Evolutionary conservation across 2,888 invertebrate species (phyloP).

Genomic region (Ophioninae sp.): DNA sequence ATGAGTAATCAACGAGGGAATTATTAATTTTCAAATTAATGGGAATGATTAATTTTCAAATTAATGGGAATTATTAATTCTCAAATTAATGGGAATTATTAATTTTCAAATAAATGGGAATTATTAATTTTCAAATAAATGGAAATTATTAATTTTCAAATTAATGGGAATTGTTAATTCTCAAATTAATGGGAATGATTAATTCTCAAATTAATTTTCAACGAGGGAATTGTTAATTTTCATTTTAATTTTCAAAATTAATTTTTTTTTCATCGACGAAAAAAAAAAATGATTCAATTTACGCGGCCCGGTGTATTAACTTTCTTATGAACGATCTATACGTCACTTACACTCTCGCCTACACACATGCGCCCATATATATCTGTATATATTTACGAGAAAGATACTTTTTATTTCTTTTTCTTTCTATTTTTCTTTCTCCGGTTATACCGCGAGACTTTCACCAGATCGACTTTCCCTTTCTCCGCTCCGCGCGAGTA

Average conservation of each 20-base stretch:
- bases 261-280: neutral
- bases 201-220: too few species aligned
- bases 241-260: neutral
- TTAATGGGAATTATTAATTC: too few species aligned
- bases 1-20: neutral
- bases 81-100: too few species aligned
- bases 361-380: neutral
- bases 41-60: too few species aligned
- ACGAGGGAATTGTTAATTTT: neutral
- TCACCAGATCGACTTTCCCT: constrained; percentile 79
- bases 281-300: neutral
- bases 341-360: neutral
- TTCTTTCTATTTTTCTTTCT: constrained; percentile 48
- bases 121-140: too few species aligned
- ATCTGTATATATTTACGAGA: constrained; percentile 14
- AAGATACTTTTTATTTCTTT: constrained; percentile 42
- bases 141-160: too few species aligned
- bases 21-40: neutral
- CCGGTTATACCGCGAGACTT: constrained; percentile 71
- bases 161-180: too few species aligned
- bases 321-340: neutral
- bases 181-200: too few species aligned
- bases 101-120: too few species aligned
- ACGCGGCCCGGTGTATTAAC: neutral
- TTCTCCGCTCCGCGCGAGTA: constrained; percentile 70